These are phyloP conservation scores for Philonicus albiceps DNA, from an alignment of 2,888 invertebrate genomes.

Conservation along the genomic window DNA sequence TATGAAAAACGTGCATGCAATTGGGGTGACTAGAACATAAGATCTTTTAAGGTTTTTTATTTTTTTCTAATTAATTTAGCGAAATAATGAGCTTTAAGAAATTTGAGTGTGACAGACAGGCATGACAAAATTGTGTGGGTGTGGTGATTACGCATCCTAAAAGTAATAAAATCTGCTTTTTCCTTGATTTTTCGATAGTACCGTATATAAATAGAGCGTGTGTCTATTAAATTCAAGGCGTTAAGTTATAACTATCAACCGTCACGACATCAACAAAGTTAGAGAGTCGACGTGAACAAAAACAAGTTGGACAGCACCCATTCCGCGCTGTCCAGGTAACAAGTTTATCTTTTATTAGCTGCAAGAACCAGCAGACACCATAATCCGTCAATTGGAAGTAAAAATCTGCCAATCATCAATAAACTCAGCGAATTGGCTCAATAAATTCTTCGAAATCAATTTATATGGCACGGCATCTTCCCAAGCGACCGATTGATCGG, in stretches of 20 bases:
- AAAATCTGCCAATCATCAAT: slow-evolving; percentile 26
- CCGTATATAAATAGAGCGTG: background rate
- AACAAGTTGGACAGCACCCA: background rate
- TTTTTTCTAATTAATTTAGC: background rate
- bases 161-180: no score
- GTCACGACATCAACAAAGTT: background rate
- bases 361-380: background rate
- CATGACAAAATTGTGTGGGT: no score
- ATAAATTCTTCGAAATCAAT: slow-evolving; percentile 12
- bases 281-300: background rate
- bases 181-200: background rate
- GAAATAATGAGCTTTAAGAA: no score
- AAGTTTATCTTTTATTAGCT: slow-evolving; percentile 3
- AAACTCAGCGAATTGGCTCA: background rate
- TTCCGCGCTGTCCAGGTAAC: background rate
- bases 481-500: background rate
- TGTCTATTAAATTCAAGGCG: background rate
- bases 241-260: background rate
- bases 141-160: no score
- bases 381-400: slow-evolving; percentile 18
- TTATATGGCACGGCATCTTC: background rate
- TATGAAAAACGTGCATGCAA: no score
- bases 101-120: no score
- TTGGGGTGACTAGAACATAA: no score
- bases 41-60: background rate